Evolutionary conservation across 2,113 vertebrate species (phyloP).

Genomic region (Montifringilla adamsi): DNA sequence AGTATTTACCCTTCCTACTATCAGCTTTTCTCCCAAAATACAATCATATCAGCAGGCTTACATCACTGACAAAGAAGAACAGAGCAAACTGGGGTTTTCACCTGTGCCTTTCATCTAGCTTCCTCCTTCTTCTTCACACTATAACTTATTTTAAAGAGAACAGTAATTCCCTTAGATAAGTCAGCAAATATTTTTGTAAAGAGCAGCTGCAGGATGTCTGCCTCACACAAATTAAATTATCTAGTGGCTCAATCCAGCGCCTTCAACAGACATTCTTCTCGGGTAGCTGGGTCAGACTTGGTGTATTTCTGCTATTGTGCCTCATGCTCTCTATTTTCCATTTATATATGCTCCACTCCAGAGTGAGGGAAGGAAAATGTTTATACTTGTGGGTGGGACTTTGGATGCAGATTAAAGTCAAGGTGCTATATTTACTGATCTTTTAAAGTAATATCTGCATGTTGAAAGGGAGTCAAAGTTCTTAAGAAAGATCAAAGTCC

Average conservation of each 20-base stretch:
- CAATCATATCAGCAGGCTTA: neutral
- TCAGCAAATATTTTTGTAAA: conserved; percentile 51
- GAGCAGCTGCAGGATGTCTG: conserved; percentile 54
- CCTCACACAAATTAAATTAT: conserved; percentile 9
- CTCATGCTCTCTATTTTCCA: neutral
- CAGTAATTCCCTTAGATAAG: conserved; percentile 28
- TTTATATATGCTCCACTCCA: neutral
- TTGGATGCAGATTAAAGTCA: conserved; percentile 55
- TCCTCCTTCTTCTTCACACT: neutral
- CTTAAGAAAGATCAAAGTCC: conserved; percentile 56
- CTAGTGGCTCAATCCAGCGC: neutral
- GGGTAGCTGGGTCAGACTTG: neutral
- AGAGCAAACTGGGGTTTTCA: neutral
- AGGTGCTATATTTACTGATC: conserved; percentile 38
- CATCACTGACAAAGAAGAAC: accelerated
- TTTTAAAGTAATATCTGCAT: conserved; percentile 46
- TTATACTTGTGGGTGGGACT: conserved; percentile 22
- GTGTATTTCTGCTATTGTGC: neutral
- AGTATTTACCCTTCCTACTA: neutral
- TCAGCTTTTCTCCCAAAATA: neutral
- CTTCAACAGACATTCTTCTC: neutral
- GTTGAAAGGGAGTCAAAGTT: conserved; percentile 44
- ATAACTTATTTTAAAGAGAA: neutral
- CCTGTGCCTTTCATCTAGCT: neutral
- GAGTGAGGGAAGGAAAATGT: conserved; percentile 36